These are phyloP conservation scores for Brachycybe producta DNA, from an alignment of 2,888 invertebrate species.

Conservation along the genomic window DNA sequence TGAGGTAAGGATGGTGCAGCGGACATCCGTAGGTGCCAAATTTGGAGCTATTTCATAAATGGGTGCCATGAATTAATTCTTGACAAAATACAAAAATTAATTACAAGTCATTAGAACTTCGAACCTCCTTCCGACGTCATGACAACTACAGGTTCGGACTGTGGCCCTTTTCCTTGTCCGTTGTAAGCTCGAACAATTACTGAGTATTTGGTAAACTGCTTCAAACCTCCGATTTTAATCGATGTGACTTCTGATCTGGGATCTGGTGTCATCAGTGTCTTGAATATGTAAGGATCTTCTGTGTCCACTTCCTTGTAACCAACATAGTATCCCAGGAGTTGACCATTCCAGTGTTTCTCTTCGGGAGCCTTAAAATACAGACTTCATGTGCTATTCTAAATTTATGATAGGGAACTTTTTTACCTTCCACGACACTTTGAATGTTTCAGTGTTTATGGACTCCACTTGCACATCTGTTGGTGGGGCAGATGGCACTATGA, in stretches of 20 bases:
- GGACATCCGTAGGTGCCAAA: constrained; percentile 11
- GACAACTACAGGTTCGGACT: constrained; percentile 15
- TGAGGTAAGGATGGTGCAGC: constrained; percentile 16
- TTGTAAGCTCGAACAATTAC: constrained; percentile 17
- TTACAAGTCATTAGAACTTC: not conserved
- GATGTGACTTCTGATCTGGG: constrained; percentile 8
- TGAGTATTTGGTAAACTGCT: constrained; percentile 17
- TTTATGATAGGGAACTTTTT: too few species aligned
- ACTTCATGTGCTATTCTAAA: not conserved
- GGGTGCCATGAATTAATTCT: too few species aligned
- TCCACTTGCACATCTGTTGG: constrained; percentile 31
- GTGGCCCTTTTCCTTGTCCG: constrained; percentile 17
- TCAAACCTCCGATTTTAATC: constrained; percentile 13
- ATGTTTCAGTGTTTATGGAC: constrained; percentile 31
- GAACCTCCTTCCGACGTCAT: constrained; percentile 18
- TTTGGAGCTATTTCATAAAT: constrained; percentile 19
- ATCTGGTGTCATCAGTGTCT: constrained; percentile 12
- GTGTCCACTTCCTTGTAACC: constrained; percentile 18
- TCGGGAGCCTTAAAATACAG: constrained; percentile 8
- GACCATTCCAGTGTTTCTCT: constrained; percentile 11
- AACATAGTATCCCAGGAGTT: constrained; percentile 16
- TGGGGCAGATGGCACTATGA: constrained; percentile 32
- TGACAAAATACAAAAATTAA: not conserved
- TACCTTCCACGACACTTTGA: constrained; percentile 34
- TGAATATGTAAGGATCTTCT: constrained; percentile 11